phyloP scores from a whole-genome alignment of 2,797 vertebrate species.

The Pipistrellus pipistrellus region DNA sequence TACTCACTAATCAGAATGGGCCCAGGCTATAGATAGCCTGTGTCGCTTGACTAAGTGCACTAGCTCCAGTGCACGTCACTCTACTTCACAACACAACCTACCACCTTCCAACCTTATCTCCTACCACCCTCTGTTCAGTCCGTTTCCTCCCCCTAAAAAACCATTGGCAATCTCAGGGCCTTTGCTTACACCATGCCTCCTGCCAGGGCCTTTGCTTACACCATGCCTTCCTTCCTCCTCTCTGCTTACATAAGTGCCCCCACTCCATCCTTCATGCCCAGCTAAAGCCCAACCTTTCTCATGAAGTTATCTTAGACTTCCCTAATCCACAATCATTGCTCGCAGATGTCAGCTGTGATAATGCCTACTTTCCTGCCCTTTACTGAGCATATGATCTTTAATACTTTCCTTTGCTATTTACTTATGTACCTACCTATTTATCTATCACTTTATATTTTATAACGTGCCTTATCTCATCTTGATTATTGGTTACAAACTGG shows the following conservation, averaged over 20 bases:
- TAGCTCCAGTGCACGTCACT: not conserved
- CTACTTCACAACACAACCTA: constrained; percentile 35
- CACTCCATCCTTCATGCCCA: not conserved
- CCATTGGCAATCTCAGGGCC: constrained; percentile 59
- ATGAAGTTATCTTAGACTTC: constrained; percentile 15
- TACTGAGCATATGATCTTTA: not conserved
- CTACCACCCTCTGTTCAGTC: not conserved
- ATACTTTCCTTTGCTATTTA: not conserved
- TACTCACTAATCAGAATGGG: constrained; percentile 1
- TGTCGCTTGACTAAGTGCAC: not conserved
- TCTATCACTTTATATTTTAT: not conserved
- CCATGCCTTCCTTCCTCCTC: constrained; percentile 59
- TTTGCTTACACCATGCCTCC: constrained; percentile 51
- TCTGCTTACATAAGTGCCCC: constrained; percentile 35
- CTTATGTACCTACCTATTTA: not conserved
- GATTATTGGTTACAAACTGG: constrained; percentile 14
- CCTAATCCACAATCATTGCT: not conserved
- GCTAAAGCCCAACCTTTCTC: not conserved
- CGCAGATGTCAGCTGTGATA: not conserved
- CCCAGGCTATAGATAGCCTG: not conserved
- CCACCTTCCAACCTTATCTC: constrained; percentile 59
- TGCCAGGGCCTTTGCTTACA: constrained; percentile 45
- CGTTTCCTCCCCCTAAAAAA: constrained; percentile 1
- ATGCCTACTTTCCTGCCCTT: not conserved
- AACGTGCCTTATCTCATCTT: not conserved